Evolutionary conservation across 1,140 invertebrate genomes (phyloP), one percentile per base, ranked within the genome.

Genomic region (Ceratitis capitata): DNA sequence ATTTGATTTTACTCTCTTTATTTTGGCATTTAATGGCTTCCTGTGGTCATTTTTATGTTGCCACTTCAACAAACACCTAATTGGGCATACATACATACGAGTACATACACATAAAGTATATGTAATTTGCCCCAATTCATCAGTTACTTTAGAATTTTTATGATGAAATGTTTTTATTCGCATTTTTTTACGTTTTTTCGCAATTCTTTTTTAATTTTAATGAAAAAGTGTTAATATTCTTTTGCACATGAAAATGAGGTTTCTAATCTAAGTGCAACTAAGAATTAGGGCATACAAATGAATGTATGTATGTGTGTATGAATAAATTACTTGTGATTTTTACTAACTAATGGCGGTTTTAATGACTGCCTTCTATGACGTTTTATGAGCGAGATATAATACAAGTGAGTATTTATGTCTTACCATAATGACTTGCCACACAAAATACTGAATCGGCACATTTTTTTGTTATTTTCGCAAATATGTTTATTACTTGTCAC

Each of bases 11-110:
- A n/a, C n/a, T n/a, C n/a, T n/a, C n/a, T n/a, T n/a, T n/a, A n/a
- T 23, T n/a, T n/a, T 19, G 69, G 69, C 39, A 2, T 45, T 78
- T 78, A 45, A 78, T 78, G 69, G 39, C 39, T 78, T 78, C 69
- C 69, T 78, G 69, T 78, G 69, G 69, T 78, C 69, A 78, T 45
- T 78, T 69, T 78, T 78, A 78, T 78, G 69, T 78, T 39, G 19
- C 69, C 39, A 78, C 69, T 78, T 78, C 39, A 1, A 14, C n/a
- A 78, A 16, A 78, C 42, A 26, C 19, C 19, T n/a, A 56, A 14
- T 56, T n/a, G 10, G 3, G 45, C 69, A 45, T 10, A 45, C 64
- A 69, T 39, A 35, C 9, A 39, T 39, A 69, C 29, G 12, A 6
- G 5, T n/a, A 29, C 19, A 39, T 2, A 69, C 32, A 7, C 47